Evolutionary conservation across 1,140 invertebrate genomes (phyloP), one percentile per base, ranked within the genome.

Genomic region (Calycopis cecrops): DNA sequence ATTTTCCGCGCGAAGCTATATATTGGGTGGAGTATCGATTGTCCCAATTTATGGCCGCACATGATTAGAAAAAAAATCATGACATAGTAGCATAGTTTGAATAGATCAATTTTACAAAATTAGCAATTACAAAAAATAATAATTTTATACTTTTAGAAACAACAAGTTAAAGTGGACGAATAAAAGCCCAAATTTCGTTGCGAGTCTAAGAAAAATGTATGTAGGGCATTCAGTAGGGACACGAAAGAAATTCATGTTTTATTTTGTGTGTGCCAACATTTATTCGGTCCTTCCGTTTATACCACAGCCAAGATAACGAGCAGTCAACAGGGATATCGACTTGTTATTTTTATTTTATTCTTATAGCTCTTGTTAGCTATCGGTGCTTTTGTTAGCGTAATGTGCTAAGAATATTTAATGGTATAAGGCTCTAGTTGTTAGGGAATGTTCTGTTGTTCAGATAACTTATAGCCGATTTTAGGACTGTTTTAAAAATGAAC

Each of bases 331-430:
- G 40, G 35, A 59, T 62, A 62, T 63, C 56, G 47, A 59, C 44
- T 55, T 60, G 58, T 70, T 73, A 68, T 63, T 70, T 70, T 63
- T 64, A 67, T 69, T 65, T 67, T 63, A 67, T 72, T 65, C 48
- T 64, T 62, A 68, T 63, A 52, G 55, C 42, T 53, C 66, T 69
- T 67, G 65, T 72, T 72, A 67, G 57, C 21, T n/a, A 35, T 9
- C 48, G 14, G 16, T 9, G 40, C 40, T 44, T n/a, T n/a, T 44
- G 40, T 44, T 44, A 34, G 33, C n/a, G 33, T 17, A 34, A 42
- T 53, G 38, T 28, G 18, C 37, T 53, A 42, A 42, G 51, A 53
- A 50, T 14, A 35, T 50, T 50, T 14, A 50, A 50, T 28, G 21
- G 6, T 28, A 28, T 28, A 28, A 28, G 6, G 21, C 2, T 28